A percentile compares a stretch with the other conserved stretches of the same genome.
These are phyloP conservation scores for Xestia ashworthii DNA, from an alignment of 2,888 invertebrate species.

Conservation along the genomic window DNA sequence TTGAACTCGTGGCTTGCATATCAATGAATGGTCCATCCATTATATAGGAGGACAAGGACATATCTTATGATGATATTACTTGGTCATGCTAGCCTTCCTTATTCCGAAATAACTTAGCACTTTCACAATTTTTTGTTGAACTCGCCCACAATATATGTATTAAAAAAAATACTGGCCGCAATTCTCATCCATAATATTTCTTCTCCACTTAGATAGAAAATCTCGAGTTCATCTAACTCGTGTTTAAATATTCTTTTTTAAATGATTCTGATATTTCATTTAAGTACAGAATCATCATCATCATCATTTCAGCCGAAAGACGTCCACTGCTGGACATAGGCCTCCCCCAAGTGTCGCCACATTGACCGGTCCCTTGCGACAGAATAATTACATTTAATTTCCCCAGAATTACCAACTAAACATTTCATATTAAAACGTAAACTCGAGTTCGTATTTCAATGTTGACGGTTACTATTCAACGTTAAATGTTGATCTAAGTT, in stretches of 20 bases:
- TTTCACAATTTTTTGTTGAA: background rate
- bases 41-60: background rate
- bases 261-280: background rate
- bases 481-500: conserved; percentile 61
- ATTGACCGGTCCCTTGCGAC: no score
- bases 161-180: background rate
- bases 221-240: background rate
- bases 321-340: no score
- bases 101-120: conserved; percentile 9
- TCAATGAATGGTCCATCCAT: conserved; percentile 26
- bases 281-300: no score
- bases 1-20: conserved; percentile 48
- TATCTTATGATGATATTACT: conserved; percentile 1
- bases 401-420: background rate
- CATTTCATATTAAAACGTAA: conserved; percentile 27
- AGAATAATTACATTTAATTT: background rate
- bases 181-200: background rate
- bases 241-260: background rate
- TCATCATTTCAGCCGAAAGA: no score
- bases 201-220: background rate
- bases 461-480: conserved; percentile 37
- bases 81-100: conserved; percentile 5
- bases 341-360: no score
- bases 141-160: background rate
- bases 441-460: conserved; percentile 34